These are phyloP conservation scores for Metacarcinus magister DNA, from an alignment of 2,888 invertebrate genomes.

Conservation along the genomic window DNA sequence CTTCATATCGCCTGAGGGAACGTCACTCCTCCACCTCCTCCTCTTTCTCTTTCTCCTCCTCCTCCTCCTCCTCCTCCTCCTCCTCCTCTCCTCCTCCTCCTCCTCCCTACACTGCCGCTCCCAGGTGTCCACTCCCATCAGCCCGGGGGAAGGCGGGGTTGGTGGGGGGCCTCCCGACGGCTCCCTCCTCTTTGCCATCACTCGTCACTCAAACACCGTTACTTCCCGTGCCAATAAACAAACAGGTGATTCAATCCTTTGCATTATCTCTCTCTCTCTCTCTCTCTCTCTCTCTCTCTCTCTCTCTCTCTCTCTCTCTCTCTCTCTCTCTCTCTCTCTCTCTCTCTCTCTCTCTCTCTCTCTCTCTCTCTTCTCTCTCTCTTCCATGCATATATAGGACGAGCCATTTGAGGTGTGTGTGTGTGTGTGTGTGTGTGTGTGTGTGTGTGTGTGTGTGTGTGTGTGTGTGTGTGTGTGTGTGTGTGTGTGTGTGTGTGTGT, in stretches of 20 bases:
- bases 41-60: not conserved
- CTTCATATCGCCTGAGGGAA: not conserved
- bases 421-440: constrained; percentile 13
- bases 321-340: not conserved
- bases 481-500: no score
- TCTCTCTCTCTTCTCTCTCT: not conserved
- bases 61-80: not conserved
- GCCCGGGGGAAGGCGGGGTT: not conserved
- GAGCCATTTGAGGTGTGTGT: constrained; percentile 26
- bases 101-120: not conserved
- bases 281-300: constrained; percentile 45
- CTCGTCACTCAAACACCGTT: not conserved
- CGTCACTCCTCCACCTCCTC: not conserved
- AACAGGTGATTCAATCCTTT: not conserved
- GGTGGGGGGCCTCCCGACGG: not conserved
- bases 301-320: constrained; percentile 4
- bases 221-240: constrained; percentile 33
- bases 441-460: not conserved
- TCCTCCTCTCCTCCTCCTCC: no score
- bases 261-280: constrained; percentile 14
- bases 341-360: constrained; percentile 38
- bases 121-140: constrained; percentile 36
- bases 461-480: not conserved
- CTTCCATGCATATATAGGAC: not conserved
- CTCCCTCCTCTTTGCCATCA: not conserved